Conservation (phyloP, 2,113 vertebrate genomes). For the Mellivora capensis region DNA sequence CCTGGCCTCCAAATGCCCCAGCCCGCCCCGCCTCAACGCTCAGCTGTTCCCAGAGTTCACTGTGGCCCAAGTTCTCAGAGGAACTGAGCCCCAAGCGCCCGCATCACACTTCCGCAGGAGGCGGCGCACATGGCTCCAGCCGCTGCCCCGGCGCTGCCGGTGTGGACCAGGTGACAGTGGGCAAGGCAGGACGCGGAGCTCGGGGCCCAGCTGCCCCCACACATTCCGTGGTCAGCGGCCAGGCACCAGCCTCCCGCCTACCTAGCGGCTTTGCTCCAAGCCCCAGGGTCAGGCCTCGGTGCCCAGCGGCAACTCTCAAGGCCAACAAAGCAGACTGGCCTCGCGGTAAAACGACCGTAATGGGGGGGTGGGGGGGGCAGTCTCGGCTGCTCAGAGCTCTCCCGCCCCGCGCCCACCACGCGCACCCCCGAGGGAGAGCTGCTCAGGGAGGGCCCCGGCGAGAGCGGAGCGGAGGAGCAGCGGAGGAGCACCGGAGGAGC, state of each 20-base stretch:
- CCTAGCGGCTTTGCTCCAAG: too few relatives aligned
- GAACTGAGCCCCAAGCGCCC: neutral
- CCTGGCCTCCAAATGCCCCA: neutral
- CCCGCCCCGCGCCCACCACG: neutral
- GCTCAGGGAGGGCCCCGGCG: rapidly evolving
- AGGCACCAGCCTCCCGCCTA: neutral
- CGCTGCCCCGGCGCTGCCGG: neutral
- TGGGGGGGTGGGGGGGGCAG: too few relatives aligned
- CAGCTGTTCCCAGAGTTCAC: neutral
- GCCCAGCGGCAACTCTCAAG: neutral
- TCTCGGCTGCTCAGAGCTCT: neutral
- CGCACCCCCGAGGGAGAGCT: too few relatives aligned
- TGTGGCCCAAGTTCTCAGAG: neutral
- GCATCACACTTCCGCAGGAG: neutral
- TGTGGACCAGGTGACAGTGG: rapidly evolving
- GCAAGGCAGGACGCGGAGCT: neutral
- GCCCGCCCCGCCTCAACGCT: rapidly evolving
- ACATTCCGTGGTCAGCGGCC: neutral
- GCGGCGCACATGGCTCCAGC: neutral
- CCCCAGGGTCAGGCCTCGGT: neutral
- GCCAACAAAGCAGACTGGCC: rapidly evolving
- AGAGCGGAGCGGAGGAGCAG: rapidly evolving
- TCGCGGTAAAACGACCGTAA: rapidly evolving
- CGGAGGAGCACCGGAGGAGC: too few relatives aligned
- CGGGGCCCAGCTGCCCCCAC: neutral